A percentile compares a stretch with the other conserved stretches of the same genome.
Conservation (phyloP, 2,888 invertebrate genomes). For the Ctena decussata region DNA sequence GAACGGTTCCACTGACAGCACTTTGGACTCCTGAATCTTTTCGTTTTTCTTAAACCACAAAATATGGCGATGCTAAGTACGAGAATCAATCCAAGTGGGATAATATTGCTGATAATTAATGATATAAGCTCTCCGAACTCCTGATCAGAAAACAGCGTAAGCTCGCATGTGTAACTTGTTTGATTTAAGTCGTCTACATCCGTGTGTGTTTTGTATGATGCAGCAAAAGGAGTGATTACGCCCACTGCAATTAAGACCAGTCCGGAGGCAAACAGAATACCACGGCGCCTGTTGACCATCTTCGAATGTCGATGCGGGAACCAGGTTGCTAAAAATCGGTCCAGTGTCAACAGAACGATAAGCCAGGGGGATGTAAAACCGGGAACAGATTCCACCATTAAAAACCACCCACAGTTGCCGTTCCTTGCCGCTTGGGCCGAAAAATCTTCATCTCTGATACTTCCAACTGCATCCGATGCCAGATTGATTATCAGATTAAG, state of each 20-base stretch:
- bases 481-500: neutral
- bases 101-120: neutral
- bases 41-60: neutral
- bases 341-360: neutral
- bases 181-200: neutral
- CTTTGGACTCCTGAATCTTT: neutral
- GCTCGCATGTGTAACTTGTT: neutral
- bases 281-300: neutral
- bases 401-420: neutral
- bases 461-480: neutral
- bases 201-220: neutral
- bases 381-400: neutral
- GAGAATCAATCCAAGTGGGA: neutral
- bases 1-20: neutral
- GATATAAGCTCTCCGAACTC: neutral
- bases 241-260: neutral
- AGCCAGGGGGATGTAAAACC: neutral
- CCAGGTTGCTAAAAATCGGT: neutral
- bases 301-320: neutral
- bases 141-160: neutral
- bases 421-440: neutral
- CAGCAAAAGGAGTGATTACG: neutral
- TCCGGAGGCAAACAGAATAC: neutral
- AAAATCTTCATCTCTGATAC: neutral
- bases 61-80: neutral